Conservation (phyloP, 2,797 vertebrate species). For the Poecilia velifera region DNA sequence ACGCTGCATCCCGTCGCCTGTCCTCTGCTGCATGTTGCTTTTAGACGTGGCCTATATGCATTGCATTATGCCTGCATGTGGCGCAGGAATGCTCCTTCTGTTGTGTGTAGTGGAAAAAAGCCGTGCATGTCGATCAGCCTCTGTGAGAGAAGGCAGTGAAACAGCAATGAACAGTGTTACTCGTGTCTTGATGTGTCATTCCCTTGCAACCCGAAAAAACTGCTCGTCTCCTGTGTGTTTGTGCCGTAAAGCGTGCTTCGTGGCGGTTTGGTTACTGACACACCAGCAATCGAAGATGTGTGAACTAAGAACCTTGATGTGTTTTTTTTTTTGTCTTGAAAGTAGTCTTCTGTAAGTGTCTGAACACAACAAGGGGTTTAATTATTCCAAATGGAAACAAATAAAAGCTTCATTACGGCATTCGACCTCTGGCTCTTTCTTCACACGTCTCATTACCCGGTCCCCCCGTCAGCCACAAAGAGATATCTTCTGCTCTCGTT, state of each 20-base stretch:
- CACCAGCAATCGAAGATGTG: conserved; percentile 70
- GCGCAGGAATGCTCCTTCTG: conserved; percentile 48
- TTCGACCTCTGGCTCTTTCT: conserved; percentile 64
- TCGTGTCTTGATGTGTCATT: conserved; percentile 60
- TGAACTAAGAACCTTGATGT: conserved; percentile 64
- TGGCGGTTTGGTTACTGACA: conserved; percentile 53
- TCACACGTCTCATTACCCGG: conserved; percentile 68
- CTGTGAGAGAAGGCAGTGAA: conserved; percentile 80
- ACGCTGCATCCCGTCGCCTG: conserved; percentile 24
- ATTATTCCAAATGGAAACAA: conserved; percentile 13
- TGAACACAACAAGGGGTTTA: conserved; percentile 1
- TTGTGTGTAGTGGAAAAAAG: conserved; percentile 16
- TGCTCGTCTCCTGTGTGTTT: conserved; percentile 58
- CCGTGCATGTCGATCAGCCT: conserved; percentile 66
- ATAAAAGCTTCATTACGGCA: conserved; percentile 24
- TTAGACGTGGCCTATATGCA: conserved; percentile 55
- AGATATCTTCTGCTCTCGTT: conserved; percentile 72
- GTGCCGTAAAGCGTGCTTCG: conserved; percentile 48
- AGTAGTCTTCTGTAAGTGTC: not conserved
- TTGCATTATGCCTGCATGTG: conserved; percentile 50
- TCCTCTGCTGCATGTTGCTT: conserved; percentile 47
- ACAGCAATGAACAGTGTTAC: conserved; percentile 79
- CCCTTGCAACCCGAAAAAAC: conserved; percentile 54
- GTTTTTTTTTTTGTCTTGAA: not conserved
- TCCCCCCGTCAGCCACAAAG: conserved; percentile 73